Evolutionary conservation across 2,113 vertebrate species (phyloP), one percentile per base, ranked within the genome.

Genomic region (Thunnus maccoyii): DNA sequence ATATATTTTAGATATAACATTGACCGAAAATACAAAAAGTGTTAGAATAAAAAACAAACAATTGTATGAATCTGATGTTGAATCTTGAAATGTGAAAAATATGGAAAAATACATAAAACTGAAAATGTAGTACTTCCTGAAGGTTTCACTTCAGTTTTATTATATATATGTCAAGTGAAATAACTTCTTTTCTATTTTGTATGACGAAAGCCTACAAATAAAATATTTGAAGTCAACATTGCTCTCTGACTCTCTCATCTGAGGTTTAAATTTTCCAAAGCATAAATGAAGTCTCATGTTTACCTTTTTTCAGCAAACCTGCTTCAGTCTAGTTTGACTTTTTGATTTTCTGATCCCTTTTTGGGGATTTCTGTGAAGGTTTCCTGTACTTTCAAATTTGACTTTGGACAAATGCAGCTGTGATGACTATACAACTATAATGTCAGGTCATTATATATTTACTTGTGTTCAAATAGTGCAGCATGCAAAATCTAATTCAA

Each of bases 141-240:
- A 56, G 68, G 47, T 85, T 80, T 88, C 56, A 75, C 82, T 75
- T 66, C 50, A 63, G 16, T 44, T 44, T 13, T 32, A 44, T 46
- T 56, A 30, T 30, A 30, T 30, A 30, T 30, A 27, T 65, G 41
- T 50, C 30, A 78, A 68, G 36, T 66, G 61, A 36, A 57, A 41
- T 48, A 5, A 30, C 2, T 14, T 85, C 36, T 41, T 41, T 41
- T 41, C 2, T 41, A 41, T 8, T 77, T 47, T 65, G 30, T 52
- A 18, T 25, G 9, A 78, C 48, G 10, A 69, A 76, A 54, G 2
- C 3, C 2, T 48, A 22, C 1, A 79, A 91, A 86, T 90, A 85
- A 89, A 89, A 78, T 7, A 10, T 64, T 27, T 83, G 57, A 73
- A 61, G 25, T 47, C n/a, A 72, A 1, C 54, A 18, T 79, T 75